phyloP scores from a whole-genome alignment of 1,140 invertebrate genomes.

The Pectinophora gossypiella region DNA sequence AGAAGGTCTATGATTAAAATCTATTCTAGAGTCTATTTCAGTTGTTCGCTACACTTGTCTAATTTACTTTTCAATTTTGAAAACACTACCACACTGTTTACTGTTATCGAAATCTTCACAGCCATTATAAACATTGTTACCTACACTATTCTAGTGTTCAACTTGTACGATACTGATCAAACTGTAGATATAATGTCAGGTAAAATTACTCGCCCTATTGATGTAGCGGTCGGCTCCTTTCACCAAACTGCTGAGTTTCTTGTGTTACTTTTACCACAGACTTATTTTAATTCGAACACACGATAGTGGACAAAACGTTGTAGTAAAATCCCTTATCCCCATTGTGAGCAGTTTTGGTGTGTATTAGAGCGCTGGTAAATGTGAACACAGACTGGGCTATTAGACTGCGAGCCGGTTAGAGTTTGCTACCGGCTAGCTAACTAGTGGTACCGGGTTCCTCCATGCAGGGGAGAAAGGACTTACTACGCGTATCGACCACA shows the following conservation, averaged over 20 bases:
- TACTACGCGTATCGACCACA: constrained; percentile 34
- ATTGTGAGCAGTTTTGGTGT: constrained; percentile 15
- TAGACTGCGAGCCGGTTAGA: constrained; percentile 13
- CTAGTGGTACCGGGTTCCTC: too few species aligned
- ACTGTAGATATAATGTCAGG: constrained; percentile 52
- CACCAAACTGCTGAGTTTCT: constrained; percentile 48
- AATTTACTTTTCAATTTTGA: constrained; percentile 30
- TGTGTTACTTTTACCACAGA: constrained; percentile 41
- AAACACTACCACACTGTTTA: constrained; percentile 52
- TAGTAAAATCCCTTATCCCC: constrained; percentile 40
- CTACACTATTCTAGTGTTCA: constrained; percentile 64
- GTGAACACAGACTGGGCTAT: constrained; percentile 1
- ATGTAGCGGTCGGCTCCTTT: constrained; percentile 49
- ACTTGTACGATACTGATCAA: constrained; percentile 49
- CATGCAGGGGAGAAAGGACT: constrained; percentile 41
- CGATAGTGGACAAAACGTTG: constrained; percentile 6
- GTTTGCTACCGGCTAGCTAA: constrained; percentile 12
- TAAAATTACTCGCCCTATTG: constrained; percentile 71
- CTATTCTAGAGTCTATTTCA: constrained; percentile 55
- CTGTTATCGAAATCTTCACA: constrained; percentile 34
- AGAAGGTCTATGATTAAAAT: too few species aligned
- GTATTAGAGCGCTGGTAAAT: neutral
- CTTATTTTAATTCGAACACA: constrained; percentile 16
- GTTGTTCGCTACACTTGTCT: constrained; percentile 29
- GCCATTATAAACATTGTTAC: constrained; percentile 42